Evolutionary conservation across 2,113 vertebrate species (phyloP).

Genomic region (Cyphomyrus discorhynchus): DNA sequence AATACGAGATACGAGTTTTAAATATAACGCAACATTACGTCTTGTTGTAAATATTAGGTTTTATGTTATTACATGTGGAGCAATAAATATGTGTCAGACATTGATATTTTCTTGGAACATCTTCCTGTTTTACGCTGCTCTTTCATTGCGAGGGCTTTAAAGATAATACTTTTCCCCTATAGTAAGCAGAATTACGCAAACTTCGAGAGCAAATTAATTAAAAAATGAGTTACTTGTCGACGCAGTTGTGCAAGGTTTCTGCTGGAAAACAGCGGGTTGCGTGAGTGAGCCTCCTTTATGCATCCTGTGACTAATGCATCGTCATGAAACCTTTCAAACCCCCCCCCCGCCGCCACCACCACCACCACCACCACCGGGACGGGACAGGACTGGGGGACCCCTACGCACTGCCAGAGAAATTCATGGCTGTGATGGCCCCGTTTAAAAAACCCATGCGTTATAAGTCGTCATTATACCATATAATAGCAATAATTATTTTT

Average conservation of each 20-base stretch:
- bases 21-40: neutral
- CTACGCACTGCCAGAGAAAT: neutral
- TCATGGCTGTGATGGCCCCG: neutral
- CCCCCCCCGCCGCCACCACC: too few species aligned
- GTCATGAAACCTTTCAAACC: neutral
- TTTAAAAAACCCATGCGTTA: neutral
- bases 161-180: neutral
- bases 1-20: neutral
- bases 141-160: neutral
- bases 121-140: neutral
- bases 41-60: neutral
- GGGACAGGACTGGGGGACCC: neutral
- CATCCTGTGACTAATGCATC: conserved; percentile 18
- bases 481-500: neutral
- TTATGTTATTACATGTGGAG: neutral
- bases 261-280: neutral
- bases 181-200: conserved; percentile 9
- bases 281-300: neutral
- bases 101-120: neutral
- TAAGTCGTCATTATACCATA: neutral
- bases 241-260: conserved; percentile 14
- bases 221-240: conserved; percentile 1
- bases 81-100: neutral
- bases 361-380: too few species aligned
- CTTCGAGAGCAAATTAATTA: neutral